Evolutionary conservation across 2,888 invertebrate species (phyloP).

Genomic region (Drosophila prostipennis): DNA sequence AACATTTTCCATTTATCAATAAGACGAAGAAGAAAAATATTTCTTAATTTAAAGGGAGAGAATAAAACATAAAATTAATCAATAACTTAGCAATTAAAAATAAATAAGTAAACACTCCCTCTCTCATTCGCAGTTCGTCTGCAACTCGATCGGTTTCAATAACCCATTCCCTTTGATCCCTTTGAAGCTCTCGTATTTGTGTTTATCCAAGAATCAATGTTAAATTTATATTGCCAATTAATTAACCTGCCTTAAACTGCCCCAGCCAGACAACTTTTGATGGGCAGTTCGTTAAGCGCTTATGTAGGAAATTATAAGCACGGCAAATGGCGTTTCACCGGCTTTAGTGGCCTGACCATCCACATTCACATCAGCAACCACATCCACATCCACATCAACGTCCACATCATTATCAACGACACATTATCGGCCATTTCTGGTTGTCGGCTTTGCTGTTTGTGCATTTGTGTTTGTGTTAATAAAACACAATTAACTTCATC

Average conservation of each 20-base stretch:
- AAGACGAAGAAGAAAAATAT: too few species aligned
- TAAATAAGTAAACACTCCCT: too few species aligned
- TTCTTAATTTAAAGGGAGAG: too few species aligned
- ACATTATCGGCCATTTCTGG: constrained; percentile 70
- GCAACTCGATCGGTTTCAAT: not conserved
- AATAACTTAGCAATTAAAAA: too few species aligned
- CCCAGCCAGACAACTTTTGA: constrained; percentile 37
- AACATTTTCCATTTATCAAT: too few species aligned
- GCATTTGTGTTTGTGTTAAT: constrained; percentile 83
- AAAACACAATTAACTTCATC: constrained; percentile 83
- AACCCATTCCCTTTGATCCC: constrained; percentile 2
- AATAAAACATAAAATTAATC: too few species aligned
- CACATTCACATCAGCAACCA: constrained; percentile 8
- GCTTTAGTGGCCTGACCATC: not conserved
- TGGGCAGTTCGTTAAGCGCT: constrained; percentile 64
- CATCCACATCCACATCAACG: constrained; percentile 7
- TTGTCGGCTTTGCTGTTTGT: constrained; percentile 62
- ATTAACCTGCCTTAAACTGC: constrained; percentile 10
- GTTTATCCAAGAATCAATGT: not conserved
- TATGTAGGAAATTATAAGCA: constrained; percentile 71
- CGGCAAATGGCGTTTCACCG: constrained; percentile 57
- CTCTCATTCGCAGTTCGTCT: too few species aligned
- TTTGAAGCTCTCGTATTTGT: not conserved
- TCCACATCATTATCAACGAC: constrained; percentile 67
- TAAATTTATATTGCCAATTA: constrained; percentile 16